Base-by-base conservation (phyloP, 1,140 invertebrate genomes). In the Radopholus similis region DNA sequence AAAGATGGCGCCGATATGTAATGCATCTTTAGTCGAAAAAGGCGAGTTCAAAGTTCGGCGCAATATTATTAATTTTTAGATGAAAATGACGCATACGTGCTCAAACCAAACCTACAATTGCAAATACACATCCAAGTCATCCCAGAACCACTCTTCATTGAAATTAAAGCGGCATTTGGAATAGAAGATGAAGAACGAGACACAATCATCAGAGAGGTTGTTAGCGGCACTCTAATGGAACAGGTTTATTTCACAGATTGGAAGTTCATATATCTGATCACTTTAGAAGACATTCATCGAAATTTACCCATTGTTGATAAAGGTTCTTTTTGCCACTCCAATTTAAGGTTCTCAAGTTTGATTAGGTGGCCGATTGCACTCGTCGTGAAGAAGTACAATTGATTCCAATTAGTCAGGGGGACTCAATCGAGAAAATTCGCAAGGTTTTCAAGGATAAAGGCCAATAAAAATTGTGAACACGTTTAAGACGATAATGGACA, bases 71-170 rank as follows among this genome's bases (percentile, higher is more conserved):
- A 4, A 32, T 21, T 18, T 8, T 68, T 70, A 28, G 26, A n/a
- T 6, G 68, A 30, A 3, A 34, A 37, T 2, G 8, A 32, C 8
- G n/a, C 18, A 1, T 67, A 5, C 38, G 21, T 9, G 9, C 38
- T 82, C n/a, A 79, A 79, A 55, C 76, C 44, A 11, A 56, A 63
- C 2, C 47, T 78, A 5, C 26, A 64, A 2, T 75, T 76, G 30
- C 23, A 51, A 26, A 15, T 69, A 15, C 64, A 81, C 49, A 80
- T 64, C 62, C 54, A 28, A 9, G n/a, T 67, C 0, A 56, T 78
- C 21, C 76, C 80, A 1, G 68, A 76, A 30, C 23, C 23, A 13
- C 37, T 66, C 1, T 78, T 78, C 66, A 34, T 51, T 34, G 11
- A 23, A 2, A 32, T 78, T 8, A 42, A 37, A 9, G 18, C 57